phyloP scores from a whole-genome alignment of 2,888 invertebrate species.

The Phalera bucephala region DNA sequence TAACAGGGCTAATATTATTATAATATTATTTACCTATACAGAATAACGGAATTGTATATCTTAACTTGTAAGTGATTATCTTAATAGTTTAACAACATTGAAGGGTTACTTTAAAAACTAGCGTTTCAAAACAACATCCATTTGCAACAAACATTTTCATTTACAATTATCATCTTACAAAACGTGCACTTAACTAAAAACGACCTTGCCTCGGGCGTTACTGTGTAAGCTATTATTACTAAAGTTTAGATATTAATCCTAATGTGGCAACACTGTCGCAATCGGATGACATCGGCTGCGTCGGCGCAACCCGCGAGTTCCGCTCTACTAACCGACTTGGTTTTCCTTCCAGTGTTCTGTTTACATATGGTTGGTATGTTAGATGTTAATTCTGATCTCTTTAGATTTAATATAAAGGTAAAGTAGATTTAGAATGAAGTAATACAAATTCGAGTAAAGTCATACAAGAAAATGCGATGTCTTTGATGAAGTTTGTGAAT shows the following conservation, averaged over 20 bases:
- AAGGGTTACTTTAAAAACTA: too few species aligned
- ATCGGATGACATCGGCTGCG: slow-evolving; percentile 50
- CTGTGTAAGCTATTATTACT: slow-evolving; percentile 53
- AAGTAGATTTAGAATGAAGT: too few species aligned
- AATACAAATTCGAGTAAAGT: too few species aligned
- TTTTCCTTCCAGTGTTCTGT: slow-evolving; percentile 25
- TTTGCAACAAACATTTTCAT: slow-evolving; percentile 27
- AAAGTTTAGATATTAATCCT: slow-evolving; percentile 69
- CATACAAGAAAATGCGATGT: too few species aligned
- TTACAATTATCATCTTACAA: slow-evolving; percentile 31
- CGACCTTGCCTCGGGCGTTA: slow-evolving; percentile 57
- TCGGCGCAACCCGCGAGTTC: slow-evolving; percentile 43
- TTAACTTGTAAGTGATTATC: too few species aligned
- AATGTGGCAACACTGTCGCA: slow-evolving; percentile 53
- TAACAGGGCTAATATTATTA: too few species aligned
- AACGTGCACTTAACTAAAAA: slow-evolving; percentile 29
- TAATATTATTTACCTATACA: too few species aligned
- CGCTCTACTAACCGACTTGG: slow-evolving; percentile 62
- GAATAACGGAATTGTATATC: too few species aligned
- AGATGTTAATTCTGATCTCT: neutral
- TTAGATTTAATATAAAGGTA: too few species aligned
- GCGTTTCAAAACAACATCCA: neutral
- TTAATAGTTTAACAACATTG: too few species aligned
- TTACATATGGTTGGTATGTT: slow-evolving; percentile 24
- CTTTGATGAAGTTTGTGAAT: too few species aligned